Evolutionary conservation across 2,888 invertebrate genomes (phyloP).

Genomic region (Pterostichus niger): DNA sequence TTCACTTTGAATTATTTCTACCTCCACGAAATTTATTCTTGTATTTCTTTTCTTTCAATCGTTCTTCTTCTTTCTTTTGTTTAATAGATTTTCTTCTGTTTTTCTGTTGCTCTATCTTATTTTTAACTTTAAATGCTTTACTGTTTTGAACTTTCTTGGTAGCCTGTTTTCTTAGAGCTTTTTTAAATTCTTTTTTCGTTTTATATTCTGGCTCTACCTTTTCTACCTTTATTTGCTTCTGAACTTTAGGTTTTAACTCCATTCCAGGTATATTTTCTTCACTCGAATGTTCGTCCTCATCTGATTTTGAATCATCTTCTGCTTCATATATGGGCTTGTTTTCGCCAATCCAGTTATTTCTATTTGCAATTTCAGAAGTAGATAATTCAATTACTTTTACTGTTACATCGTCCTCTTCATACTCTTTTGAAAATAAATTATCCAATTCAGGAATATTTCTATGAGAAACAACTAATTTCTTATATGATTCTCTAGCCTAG

Average conservation of each 20-base stretch:
- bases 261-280: slow-evolving; percentile 77
- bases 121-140: slow-evolving; percentile 88
- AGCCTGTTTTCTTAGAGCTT: slow-evolving; percentile 84
- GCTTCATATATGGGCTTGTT: slow-evolving; percentile 79
- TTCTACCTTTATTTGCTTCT: slow-evolving; percentile 72
- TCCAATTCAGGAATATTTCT: slow-evolving; percentile 86
- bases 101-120: slow-evolving; percentile 83
- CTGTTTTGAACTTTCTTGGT: slow-evolving; percentile 87
- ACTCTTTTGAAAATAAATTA: slow-evolving; percentile 84
- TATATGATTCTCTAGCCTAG: slow-evolving; percentile 82
- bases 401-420: slow-evolving; percentile 88
- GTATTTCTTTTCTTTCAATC: slow-evolving; percentile 72
- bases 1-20: slow-evolving; percentile 68
- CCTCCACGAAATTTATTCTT: slow-evolving; percentile 77
- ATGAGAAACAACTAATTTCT: slow-evolving; percentile 86
- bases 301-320: slow-evolving; percentile 71
- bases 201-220: slow-evolving; percentile 75
- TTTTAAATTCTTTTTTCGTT: slow-evolving; percentile 85
- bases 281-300: slow-evolving; percentile 70
- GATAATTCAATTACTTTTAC: slow-evolving; percentile 89
- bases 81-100: slow-evolving; percentile 84
- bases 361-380: slow-evolving; percentile 84
- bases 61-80: slow-evolving; percentile 76
- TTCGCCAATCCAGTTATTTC: slow-evolving; percentile 86
- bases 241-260: slow-evolving; percentile 75